Base-by-base conservation (phyloP, 2,888 invertebrate genomes). In the Erynnis tages region DNA sequence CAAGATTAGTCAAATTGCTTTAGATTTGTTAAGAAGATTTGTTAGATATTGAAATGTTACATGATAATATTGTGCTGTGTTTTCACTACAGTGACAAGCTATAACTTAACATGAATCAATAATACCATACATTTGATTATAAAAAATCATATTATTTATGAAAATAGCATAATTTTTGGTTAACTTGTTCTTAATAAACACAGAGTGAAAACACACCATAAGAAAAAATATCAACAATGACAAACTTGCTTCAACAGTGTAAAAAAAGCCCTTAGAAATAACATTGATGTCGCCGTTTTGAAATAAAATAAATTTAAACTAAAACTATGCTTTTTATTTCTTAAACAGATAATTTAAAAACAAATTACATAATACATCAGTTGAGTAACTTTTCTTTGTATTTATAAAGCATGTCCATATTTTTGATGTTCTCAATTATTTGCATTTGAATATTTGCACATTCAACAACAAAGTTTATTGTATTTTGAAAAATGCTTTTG, bases 401-500 rank as follows among this genome's bases (percentile, higher is more conserved):
- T 7, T 63, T 67, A 46, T 73, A 75, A 35, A 89, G 65, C 1
- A 66, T 58, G 5, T 69, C 58, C 53, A 83, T 78, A 61, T 79
- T 69, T 43, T 69, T 75, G 11, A 78, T 55, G 62, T 81, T 82
- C 25, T 72, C 73, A 38, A 71, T 50, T 46, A 96, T 76, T 71
- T 93, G 91, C 6, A 91, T 75, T 68, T 95, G 94, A 43, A 94
- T 79, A 81, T 95, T 95, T 0, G 92, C 92, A 70, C 93, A 91
- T 71, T 94, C 92, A 7, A 93, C 90, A 25, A 92, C 84, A 71
- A 92, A 90, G 54, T 93, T 92, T 4, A 96, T 67, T 1, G 94
- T 91, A 62, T 92, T 93, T 65, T 93, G 92, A 71, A 96, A 97
- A 64, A 92, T 91, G 46, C 89, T 91, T 69, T 95, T 95, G 0